A percentile compares a stretch with the other conserved stretches of the same genome.
Evolutionary conservation across 23 tunicate genomes (phyloP).

Genomic region (Clavelina lepadiformis): DNA sequence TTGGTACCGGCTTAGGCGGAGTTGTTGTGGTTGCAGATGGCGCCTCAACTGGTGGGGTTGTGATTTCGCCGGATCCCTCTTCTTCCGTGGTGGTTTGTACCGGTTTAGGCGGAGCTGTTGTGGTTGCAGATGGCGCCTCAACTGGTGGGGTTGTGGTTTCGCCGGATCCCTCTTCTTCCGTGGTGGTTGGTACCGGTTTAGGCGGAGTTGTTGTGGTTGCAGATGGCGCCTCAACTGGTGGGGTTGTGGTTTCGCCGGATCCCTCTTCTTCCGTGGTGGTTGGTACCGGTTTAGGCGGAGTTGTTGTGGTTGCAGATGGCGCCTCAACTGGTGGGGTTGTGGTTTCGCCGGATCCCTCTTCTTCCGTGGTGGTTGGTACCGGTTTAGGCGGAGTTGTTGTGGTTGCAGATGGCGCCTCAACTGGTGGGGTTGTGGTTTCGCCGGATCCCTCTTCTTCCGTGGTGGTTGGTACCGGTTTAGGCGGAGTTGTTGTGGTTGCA

Average conservation of each 20-base stretch:
- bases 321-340: constrained; percentile 31
- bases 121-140: constrained; percentile 34
- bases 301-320: constrained; percentile 32
- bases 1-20: constrained; percentile 30
- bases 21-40: constrained; percentile 39
- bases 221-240: constrained; percentile 42
- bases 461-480: constrained; percentile 29
- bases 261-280: constrained; percentile 60
- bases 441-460: constrained; percentile 69
- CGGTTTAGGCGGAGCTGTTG: constrained; percentile 15
- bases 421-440: constrained; percentile 12
- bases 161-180: constrained; percentile 53
- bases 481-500: constrained; percentile 32
- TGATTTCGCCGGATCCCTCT: constrained; percentile 46
- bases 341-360: constrained; percentile 39
- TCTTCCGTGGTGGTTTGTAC: constrained; percentile 31
- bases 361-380: too few species aligned
- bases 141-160: constrained; percentile 30
- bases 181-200: constrained; percentile 29
- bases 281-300: constrained; percentile 38
- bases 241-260: constrained; percentile 37
- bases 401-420: constrained; percentile 42
- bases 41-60: constrained; percentile 31
- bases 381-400: constrained; percentile 45
- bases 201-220: constrained; percentile 31